Base-by-base conservation (phyloP, 2,888 invertebrate genomes). In the Polydrusus cervinus region DNA sequence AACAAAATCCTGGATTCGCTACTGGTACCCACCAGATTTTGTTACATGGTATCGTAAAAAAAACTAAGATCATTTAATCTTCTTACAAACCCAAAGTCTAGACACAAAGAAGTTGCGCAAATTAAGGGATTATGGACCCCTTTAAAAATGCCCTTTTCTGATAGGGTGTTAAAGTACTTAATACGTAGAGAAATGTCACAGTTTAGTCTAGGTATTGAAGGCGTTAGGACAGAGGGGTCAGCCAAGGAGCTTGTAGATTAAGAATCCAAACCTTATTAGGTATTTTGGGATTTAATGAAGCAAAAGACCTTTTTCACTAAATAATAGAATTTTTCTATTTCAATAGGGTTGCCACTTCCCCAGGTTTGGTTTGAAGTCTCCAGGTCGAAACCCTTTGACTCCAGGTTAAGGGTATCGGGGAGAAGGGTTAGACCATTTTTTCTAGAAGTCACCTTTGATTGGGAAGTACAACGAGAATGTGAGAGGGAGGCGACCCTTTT, bases 121-220 rank as follows among this genome's bases (percentile, higher is more conserved):
- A 71, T 71, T 72, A 61, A 66, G 20, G 71, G 62, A 67, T 71
- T 75, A 71, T 66, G 14, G 13, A 30, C 53, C 34, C 69, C 20
- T 40, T 65, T 64, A 16, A 60, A 61, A 66, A 62, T 38, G 53
- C 25, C 57, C 76, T 69, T 62, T 72, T 76, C 69, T 69, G 69
- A 55, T 64, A 53, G 76, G 73, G 76, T 73, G 76, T 73, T 65
- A 73, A 70, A 69, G 73, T 76, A 64, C 70, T 76, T 76, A 76
- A 76, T 76, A 60, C 75, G 64, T 64, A 68, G 61, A 76, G 69
- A 76, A 75, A 71, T 72, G 76, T 69, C 70, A 72, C 70, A 76
- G 73, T 43, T 65, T 72, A 69, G 75, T 55, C 68, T 51, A 38
- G 72, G 72, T 40, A 34, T 66, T 60, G 38, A 53, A 57, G 55